Evolutionary conservation across 1,140 invertebrate genomes (phyloP).

Genomic region (Diachasmimorpha longicaudata): DNA sequence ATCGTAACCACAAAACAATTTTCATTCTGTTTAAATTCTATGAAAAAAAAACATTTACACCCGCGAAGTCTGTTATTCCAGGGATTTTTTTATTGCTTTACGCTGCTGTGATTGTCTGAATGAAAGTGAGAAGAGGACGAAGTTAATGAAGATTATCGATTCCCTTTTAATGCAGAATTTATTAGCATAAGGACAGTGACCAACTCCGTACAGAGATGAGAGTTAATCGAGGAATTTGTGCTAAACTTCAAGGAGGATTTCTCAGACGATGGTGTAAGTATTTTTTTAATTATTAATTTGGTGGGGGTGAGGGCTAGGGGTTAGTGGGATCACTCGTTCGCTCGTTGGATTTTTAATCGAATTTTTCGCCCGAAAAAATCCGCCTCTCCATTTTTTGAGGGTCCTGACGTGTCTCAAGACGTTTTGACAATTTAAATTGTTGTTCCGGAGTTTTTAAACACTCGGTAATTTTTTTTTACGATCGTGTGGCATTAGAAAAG

Average conservation of each 20-base stretch:
- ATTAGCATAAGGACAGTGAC: background rate
- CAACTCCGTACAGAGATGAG: slow-evolving; percentile 42
- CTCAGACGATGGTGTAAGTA: slow-evolving; percentile 60
- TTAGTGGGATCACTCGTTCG: too few species aligned
- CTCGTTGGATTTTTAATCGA: too few species aligned
- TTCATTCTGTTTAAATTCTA: background rate
- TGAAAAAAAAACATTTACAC: background rate
- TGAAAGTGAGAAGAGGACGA: background rate
- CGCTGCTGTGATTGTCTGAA: background rate
- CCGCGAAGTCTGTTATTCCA: background rate
- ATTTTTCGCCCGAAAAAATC: too few species aligned
- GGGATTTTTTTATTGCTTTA: background rate
- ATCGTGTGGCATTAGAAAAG: background rate
- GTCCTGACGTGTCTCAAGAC: too few species aligned
- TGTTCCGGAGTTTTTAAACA: too few species aligned
- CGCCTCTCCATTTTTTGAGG: too few species aligned
- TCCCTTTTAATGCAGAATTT: background rate
- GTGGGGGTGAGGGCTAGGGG: too few species aligned
- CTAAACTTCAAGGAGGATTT: slow-evolving; percentile 58
- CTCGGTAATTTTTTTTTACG: too few species aligned
- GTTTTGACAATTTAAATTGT: too few species aligned
- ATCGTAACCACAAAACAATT: slow-evolving; percentile 5
- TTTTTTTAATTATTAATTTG: slow-evolving; percentile 13
- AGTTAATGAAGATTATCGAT: background rate
- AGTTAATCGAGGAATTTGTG: slow-evolving; percentile 57